A percentile compares a stretch with the other conserved stretches of the same genome.
These are phyloP conservation scores for Arremon aurantiirostris DNA, from an alignment of 2,797 vertebrate genomes.

Conservation along the genomic window DNA sequence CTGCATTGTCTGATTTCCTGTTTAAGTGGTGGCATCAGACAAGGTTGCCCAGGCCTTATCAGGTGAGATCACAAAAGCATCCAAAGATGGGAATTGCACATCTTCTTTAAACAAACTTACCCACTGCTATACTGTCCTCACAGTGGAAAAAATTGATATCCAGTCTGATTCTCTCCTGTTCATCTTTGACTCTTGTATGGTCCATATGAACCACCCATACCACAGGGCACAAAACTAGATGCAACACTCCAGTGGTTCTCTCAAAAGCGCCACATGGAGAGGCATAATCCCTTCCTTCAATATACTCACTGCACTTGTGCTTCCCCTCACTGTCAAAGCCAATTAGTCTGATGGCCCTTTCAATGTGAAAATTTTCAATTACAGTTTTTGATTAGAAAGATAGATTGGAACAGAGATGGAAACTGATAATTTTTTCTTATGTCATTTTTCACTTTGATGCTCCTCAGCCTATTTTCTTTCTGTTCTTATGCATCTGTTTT, in stretches of 20 bases:
- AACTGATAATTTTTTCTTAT: not conserved
- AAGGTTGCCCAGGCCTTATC: not conserved
- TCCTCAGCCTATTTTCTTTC: not conserved
- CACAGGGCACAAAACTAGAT: not conserved
- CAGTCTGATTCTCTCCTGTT: not conserved
- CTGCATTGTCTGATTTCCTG: not conserved
- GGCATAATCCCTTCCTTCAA: not conserved
- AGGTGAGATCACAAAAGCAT: not conserved
- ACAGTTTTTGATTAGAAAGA: not conserved
- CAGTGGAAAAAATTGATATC: not conserved
- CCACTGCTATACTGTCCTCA: not conserved
- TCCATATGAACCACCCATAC: accelerated
- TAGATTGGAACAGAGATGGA: not conserved
- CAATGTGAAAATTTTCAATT: accelerated
- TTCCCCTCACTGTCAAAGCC: not conserved
- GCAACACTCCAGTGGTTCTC: not conserved
- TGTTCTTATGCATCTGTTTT: not conserved
- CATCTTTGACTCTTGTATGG: not conserved
- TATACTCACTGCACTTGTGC: accelerated
- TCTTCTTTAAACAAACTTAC: not conserved
- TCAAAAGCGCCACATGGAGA: not conserved
- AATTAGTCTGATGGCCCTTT: not conserved
- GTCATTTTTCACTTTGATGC: not conserved
- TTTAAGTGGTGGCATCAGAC: not conserved
- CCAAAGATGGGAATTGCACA: not conserved